Evolutionary conservation across 2,113 vertebrate species (phyloP).

Genomic region (Tauraco erythrolophus): DNA sequence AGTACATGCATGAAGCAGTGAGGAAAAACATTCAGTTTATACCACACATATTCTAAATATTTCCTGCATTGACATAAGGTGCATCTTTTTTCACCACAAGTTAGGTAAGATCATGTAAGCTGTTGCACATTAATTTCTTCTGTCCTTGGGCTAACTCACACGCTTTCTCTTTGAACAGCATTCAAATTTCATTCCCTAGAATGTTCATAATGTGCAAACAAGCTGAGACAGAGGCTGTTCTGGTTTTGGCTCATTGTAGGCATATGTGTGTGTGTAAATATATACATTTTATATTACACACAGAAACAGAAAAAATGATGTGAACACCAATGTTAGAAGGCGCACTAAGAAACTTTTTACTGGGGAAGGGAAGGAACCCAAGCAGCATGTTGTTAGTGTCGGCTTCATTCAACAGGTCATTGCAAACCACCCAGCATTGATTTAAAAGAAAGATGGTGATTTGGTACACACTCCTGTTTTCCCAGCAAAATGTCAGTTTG

Average conservation of each 20-base stretch:
- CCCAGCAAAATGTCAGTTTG: not conserved
- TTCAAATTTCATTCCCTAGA: not conserved
- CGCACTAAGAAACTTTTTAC: not conserved
- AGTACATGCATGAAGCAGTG: not conserved
- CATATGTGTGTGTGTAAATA: not conserved
- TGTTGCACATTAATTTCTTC: not conserved
- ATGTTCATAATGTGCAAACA: constrained; percentile 3
- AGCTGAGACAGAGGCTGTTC: constrained; percentile 13
- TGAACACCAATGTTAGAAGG: not conserved
- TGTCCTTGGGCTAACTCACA: constrained; percentile 3
- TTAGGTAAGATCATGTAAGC: constrained; percentile 21
- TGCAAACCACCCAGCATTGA: not conserved
- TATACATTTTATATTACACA: not conserved
- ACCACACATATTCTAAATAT: not conserved
- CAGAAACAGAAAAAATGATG: not conserved
- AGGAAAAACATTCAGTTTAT: not conserved
- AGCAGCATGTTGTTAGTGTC: not conserved
- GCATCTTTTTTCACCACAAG: not conserved
- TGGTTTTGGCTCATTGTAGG: not conserved
- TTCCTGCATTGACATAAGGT: not conserved
- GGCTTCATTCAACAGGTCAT: not conserved
- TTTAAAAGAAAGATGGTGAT: not conserved
- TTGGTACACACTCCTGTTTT: not conserved
- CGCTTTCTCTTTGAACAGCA: not conserved
- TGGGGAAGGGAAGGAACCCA: not conserved